phyloP scores from a whole-genome alignment of 2,797 vertebrate genomes.

The Lagocephalus sceleratus region DNA sequence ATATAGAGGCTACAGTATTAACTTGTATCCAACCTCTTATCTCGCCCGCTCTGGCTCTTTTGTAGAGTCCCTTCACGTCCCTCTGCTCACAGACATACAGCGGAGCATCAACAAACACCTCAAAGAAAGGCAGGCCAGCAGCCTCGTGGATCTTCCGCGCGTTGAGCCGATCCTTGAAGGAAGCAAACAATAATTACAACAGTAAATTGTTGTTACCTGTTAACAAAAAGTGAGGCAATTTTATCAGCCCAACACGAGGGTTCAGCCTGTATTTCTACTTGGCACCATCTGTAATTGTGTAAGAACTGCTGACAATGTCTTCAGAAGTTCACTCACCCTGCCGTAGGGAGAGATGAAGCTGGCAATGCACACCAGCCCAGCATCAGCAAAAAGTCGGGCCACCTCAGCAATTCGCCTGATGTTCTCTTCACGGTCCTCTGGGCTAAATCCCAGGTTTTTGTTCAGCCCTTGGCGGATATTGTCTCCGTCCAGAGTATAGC shows the following conservation, averaged over 20 bases:
- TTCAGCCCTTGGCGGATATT: slow-evolving; percentile 98
- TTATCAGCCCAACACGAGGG: not conserved
- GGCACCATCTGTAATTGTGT: slow-evolving; percentile 1
- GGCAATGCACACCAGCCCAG: slow-evolving; percentile 94
- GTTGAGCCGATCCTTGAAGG: slow-evolving; percentile 89
- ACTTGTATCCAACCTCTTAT: slow-evolving; percentile 83
- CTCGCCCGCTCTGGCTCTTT: slow-evolving; percentile 95
- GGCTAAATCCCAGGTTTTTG: slow-evolving; percentile 95
- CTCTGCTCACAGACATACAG: slow-evolving; percentile 95
- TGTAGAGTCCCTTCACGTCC: slow-evolving; percentile 97
- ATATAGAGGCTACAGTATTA: not conserved
- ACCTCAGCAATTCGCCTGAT: slow-evolving; percentile 96
- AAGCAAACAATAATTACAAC: not conserved
- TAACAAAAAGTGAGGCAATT: too few species aligned
- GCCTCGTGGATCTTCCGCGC: slow-evolving; percentile 93
- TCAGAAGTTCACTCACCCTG: slow-evolving; percentile 74
- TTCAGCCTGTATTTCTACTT: not conserved
- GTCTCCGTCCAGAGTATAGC: slow-evolving; percentile 96
- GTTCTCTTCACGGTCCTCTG: slow-evolving; percentile 96
- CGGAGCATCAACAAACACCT: slow-evolving; percentile 97
- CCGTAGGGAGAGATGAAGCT: slow-evolving; percentile 97
- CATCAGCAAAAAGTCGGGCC: slow-evolving; percentile 94
- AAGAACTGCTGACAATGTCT: slow-evolving; percentile 1
- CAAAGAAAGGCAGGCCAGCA: slow-evolving; percentile 93
- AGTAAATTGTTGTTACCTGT: not conserved